A percentile compares a stretch with the other conserved stretches of the same genome.
These are phyloP conservation scores for Leptatherina wallacei DNA, from an alignment of 2,797 vertebrate species.

Conservation along the genomic window DNA sequence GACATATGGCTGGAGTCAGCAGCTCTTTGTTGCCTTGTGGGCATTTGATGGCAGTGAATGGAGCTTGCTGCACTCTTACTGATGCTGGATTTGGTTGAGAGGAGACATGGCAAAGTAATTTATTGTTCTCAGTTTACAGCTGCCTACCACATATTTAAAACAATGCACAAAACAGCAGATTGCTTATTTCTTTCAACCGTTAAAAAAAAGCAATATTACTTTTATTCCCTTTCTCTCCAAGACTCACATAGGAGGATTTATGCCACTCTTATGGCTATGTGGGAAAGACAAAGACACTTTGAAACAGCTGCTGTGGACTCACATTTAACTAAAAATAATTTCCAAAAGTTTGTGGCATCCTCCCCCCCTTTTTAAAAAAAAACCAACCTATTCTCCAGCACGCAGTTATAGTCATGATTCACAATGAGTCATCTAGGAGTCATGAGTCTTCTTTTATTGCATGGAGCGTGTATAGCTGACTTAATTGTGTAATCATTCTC, in stretches of 20 bases:
- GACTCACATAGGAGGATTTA: background rate
- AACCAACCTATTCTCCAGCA: constrained; percentile 5
- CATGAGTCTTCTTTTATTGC: constrained; percentile 19
- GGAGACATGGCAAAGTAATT: constrained; percentile 43
- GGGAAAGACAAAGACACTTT: background rate
- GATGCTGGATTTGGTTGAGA: constrained; percentile 39
- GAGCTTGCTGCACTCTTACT: constrained; percentile 16
- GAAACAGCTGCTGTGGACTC: constrained; percentile 21
- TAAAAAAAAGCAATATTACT: background rate
- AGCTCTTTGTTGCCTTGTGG: constrained; percentile 30
- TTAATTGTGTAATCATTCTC: constrained; percentile 53
- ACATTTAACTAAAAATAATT: constrained; percentile 24
- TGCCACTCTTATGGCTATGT: background rate
- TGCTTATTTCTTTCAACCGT: background rate
- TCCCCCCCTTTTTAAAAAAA: constrained; percentile 9
- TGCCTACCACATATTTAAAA: constrained; percentile 22
- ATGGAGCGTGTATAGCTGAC: background rate
- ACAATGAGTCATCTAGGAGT: constrained; percentile 54
- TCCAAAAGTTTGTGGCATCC: constrained; percentile 17
- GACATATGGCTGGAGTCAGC: constrained; percentile 57
- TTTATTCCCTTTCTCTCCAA: background rate
- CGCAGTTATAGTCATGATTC: constrained; percentile 48
- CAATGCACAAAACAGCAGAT: constrained; percentile 1
- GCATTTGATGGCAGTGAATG: constrained; percentile 28
- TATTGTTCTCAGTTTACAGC: constrained; percentile 34